Percentiles rank a stretch among this genome's conserved stretches.
phyloP scores from a whole-genome alignment of 1,140 invertebrate species.

The Arctopsyche grandis region DNA sequence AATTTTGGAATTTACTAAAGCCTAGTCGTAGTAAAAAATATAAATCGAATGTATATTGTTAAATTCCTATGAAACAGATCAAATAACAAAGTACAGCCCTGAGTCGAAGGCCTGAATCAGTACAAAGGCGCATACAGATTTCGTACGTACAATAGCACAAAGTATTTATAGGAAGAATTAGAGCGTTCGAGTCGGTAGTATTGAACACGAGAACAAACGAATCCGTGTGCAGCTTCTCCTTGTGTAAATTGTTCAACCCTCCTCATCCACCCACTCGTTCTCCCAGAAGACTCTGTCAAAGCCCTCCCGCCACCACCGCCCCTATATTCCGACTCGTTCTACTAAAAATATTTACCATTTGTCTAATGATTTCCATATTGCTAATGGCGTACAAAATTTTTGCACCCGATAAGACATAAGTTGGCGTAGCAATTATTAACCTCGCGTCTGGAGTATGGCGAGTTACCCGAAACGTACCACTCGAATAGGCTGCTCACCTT shows the following conservation, averaged over 20 bases:
- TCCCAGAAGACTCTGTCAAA: slow-evolving; percentile 20
- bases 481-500: slow-evolving; percentile 8
- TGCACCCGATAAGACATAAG: no score
- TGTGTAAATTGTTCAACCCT: slow-evolving; percentile 31
- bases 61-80: no score
- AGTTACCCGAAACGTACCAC: no score
- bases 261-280: no score
- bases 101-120: neutral
- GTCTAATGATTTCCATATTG: no score
- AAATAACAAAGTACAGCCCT: neutral
- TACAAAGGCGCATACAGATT: slow-evolving; percentile 16
- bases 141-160: neutral
- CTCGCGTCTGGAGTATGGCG: no score
- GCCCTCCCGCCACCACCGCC: neutral
- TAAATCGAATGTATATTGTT: no score
- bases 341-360: no score
- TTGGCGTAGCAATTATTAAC: no score
- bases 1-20: no score
- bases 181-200: slow-evolving; percentile 29
- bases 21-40: no score
- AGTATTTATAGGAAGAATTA: slow-evolving; percentile 45
- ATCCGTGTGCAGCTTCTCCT: slow-evolving; percentile 38
- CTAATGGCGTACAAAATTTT: no score
- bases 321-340: neutral
- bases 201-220: slow-evolving; percentile 44